A percentile compares a stretch with the other conserved stretches of the same genome.
phyloP scores from a whole-genome alignment of 2,797 vertebrate species.

The Tragopan temminckii region DNA sequence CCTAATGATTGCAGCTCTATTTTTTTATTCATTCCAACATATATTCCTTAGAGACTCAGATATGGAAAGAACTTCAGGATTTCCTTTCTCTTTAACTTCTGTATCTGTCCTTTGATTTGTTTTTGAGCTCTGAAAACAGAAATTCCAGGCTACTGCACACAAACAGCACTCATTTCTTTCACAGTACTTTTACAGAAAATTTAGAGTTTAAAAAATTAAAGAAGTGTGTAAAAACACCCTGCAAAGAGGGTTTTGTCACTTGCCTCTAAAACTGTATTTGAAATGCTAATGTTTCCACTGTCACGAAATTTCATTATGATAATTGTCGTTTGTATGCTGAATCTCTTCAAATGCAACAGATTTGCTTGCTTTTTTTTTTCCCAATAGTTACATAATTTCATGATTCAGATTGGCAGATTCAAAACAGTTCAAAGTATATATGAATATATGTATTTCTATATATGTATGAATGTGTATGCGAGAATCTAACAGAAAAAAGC shows the following conservation, averaged over 20 bases:
- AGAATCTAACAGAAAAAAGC: not conserved
- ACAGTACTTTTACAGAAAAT: not conserved
- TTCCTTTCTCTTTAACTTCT: not conserved
- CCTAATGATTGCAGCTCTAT: not conserved
- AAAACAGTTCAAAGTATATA: not conserved
- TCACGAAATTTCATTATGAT: not conserved
- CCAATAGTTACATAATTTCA: not conserved
- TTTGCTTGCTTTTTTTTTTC: not conserved
- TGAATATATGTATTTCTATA: not conserved
- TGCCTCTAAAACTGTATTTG: not conserved
- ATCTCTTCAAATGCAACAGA: not conserved
- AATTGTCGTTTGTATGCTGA: not conserved
- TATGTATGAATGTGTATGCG: not conserved
- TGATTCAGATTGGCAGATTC: not conserved
- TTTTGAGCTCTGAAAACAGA: not conserved
- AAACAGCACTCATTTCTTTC: not conserved
- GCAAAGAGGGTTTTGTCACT: not conserved
- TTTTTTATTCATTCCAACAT: not conserved
- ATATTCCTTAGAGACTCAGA: not conserved
- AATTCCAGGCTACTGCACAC: not conserved
- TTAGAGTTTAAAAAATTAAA: not conserved
- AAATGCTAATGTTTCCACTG: conserved; percentile 5
- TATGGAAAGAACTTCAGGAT: not conserved
- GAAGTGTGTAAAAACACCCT: not conserved
- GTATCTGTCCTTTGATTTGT: not conserved